Conservation (phyloP, 2,888 invertebrate genomes). For the Caenorhabditis sp. region DNA sequence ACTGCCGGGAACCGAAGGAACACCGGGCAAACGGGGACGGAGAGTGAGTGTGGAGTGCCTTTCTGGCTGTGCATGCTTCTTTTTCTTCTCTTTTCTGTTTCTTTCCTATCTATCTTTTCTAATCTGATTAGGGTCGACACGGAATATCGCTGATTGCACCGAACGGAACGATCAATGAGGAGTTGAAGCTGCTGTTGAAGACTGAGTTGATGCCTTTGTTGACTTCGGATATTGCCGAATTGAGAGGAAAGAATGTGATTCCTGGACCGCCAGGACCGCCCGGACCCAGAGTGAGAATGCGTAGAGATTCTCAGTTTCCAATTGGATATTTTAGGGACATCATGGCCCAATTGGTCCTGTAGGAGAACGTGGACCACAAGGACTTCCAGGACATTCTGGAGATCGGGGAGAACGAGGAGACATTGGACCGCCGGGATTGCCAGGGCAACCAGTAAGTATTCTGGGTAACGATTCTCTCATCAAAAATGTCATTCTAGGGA, state of each 20-base stretch:
- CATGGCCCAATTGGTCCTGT: slow-evolving; percentile 61
- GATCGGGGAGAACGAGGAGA: slow-evolving; percentile 81
- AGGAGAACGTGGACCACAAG: slow-evolving; percentile 76
- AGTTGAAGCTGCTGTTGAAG: slow-evolving; percentile 56
- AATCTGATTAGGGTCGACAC: slow-evolving; percentile 51
- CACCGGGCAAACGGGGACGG: slow-evolving; percentile 78
- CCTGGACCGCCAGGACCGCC: slow-evolving; percentile 74
- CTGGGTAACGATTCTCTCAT: not conserved
- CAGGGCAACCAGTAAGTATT: slow-evolving; percentile 73
- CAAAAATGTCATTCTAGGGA: slow-evolving; percentile 36
- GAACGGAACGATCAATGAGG: slow-evolving; percentile 53
- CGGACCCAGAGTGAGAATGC: slow-evolving; percentile 70
- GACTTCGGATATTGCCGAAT: slow-evolving; percentile 67
- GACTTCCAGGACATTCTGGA: slow-evolving; percentile 79
- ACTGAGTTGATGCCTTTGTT: slow-evolving; percentile 70
- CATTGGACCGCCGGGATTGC: slow-evolving; percentile 80
- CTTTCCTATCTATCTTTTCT: slow-evolving; percentile 52
- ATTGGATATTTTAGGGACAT: slow-evolving; percentile 34
- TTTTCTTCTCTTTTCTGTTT: slow-evolving; percentile 6
- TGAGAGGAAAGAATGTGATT: slow-evolving; percentile 66
- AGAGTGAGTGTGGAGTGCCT: slow-evolving; percentile 69
- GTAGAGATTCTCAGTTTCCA: not conserved
- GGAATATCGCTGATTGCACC: slow-evolving; percentile 53
- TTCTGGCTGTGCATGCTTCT: slow-evolving; percentile 39
- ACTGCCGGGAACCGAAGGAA: slow-evolving; percentile 76